These are phyloP conservation scores for Scleropages formosus DNA, from an alignment of 2,797 vertebrate genomes.

Conservation along the genomic window DNA sequence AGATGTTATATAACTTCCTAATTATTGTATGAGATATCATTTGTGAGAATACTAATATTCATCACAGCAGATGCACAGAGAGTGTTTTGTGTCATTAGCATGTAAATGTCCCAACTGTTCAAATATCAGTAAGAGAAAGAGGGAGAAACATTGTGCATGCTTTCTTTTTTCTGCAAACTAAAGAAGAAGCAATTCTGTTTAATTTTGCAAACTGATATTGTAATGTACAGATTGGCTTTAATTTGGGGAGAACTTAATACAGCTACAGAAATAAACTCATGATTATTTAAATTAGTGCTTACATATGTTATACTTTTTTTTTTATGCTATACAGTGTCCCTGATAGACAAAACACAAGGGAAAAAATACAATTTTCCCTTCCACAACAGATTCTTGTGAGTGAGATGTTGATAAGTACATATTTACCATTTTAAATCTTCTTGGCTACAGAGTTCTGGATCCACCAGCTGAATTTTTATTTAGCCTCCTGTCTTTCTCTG, in stretches of 20 bases:
- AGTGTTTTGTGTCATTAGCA: background rate
- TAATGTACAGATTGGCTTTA: background rate
- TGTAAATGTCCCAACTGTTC: background rate
- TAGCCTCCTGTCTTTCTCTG: background rate
- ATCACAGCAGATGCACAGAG: background rate
- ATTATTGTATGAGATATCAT: background rate
- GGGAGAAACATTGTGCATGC: background rate
- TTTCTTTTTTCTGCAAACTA: background rate
- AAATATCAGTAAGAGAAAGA: background rate
- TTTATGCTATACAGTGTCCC: background rate
- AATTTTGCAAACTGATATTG: constrained; percentile 4
- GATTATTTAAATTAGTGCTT: background rate
- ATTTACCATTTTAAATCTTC: constrained; percentile 14
- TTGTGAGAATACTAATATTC: background rate
- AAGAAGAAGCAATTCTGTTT: background rate
- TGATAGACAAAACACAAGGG: background rate
- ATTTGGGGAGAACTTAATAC: background rate
- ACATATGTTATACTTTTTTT: background rate
- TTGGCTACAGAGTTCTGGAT: constrained; percentile 10
- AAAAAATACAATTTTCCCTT: background rate
- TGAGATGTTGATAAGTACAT: background rate
- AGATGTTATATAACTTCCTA: background rate
- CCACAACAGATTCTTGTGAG: background rate
- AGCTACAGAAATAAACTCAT: background rate
- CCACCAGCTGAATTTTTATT: constrained; percentile 9